Evolutionary conservation across 2,797 vertebrate genomes (phyloP).

Genomic region (Sebastes wilsoni): DNA sequence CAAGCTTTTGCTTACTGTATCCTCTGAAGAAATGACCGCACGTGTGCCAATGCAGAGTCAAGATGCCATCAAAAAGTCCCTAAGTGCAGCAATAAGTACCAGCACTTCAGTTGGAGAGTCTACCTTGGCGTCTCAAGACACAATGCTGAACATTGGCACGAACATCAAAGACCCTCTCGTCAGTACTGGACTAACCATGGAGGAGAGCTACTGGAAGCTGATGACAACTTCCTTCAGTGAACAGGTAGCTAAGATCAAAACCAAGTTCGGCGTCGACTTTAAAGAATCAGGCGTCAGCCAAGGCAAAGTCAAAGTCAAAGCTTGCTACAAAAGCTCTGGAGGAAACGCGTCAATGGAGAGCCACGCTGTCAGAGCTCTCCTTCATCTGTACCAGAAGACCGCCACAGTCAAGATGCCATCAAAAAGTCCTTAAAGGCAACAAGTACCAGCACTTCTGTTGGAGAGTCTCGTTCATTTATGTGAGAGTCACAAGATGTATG

Average conservation of each 20-base stretch:
- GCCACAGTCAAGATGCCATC: background rate
- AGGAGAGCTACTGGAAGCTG: slow-evolving; percentile 38
- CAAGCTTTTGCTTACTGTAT: slow-evolving; percentile 42
- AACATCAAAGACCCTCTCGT: slow-evolving; percentile 42
- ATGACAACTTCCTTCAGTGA: background rate
- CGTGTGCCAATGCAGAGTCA: slow-evolving; percentile 5
- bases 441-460: rapidly evolving
- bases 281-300: rapidly evolving
- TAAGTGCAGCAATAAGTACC: background rate
- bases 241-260: slow-evolving; percentile 36
- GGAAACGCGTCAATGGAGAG: slow-evolving; percentile 48
- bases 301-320: slow-evolving; percentile 42
- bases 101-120: rapidly evolving
- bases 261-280: slow-evolving; percentile 66
- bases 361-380: slow-evolving; percentile 72
- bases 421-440: rapidly evolving
- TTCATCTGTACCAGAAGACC: slow-evolving; percentile 71
- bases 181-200: slow-evolving; percentile 40
- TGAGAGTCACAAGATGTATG: too few species aligned
- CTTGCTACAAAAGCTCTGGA: background rate
- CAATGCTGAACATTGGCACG: slow-evolving; percentile 13
- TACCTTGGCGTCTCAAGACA: rapidly evolving
- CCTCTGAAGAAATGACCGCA: background rate
- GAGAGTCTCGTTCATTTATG: background rate
- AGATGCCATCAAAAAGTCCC: rapidly evolving